Conservation (phyloP, 2,888 invertebrate genomes). For the Himalopsyche anomala region DNA sequence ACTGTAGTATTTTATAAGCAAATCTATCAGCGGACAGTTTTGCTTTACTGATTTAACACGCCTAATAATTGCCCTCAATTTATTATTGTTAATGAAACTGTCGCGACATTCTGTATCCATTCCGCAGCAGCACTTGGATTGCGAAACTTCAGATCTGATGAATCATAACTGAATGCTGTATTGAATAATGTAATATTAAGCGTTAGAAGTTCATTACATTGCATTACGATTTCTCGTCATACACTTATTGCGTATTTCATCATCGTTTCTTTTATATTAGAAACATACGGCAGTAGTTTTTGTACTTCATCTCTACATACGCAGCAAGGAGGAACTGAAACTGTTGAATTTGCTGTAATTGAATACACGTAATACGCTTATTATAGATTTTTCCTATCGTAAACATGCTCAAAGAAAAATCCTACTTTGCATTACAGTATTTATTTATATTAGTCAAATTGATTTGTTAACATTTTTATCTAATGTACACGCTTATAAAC, state of each 20-base stretch:
- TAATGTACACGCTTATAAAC: too few species aligned
- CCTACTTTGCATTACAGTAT: too few species aligned
- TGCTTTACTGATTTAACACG: slow-evolving; percentile 8
- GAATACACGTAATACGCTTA: background rate
- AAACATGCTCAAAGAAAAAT: too few species aligned
- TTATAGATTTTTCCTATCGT: too few species aligned
- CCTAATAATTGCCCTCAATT: slow-evolving; percentile 12
- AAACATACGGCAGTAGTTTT: background rate
- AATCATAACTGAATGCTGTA: background rate
- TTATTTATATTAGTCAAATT: too few species aligned
- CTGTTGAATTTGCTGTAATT: background rate
- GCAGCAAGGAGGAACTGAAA: background rate
- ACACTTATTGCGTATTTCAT: background rate
- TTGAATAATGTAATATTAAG: background rate
- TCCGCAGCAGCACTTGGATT: slow-evolving; percentile 18
- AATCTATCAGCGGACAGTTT: background rate
- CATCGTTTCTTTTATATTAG: background rate
- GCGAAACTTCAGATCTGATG: slow-evolving; percentile 13
- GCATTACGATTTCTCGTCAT: background rate
- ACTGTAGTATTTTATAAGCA: background rate
- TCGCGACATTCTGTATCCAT: slow-evolving; percentile 11
- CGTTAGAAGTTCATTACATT: background rate
- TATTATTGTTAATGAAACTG: slow-evolving; percentile 20
- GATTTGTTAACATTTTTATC: too few species aligned
- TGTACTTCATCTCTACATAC: background rate